Conservation (phyloP, 37 sponge, comb jelly and placozoan genomes). For the Axinella damicornis region DNA sequence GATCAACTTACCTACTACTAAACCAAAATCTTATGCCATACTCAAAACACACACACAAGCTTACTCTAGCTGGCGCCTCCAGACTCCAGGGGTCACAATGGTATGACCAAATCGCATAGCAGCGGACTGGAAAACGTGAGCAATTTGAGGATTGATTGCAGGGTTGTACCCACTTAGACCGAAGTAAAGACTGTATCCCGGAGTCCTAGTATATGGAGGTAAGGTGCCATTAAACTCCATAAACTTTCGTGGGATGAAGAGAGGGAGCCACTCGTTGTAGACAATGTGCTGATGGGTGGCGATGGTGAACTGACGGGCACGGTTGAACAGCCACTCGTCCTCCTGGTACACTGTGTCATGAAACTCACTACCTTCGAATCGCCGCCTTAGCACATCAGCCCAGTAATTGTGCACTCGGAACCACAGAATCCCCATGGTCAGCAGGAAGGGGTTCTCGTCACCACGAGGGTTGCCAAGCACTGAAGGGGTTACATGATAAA, state of each 20-base stretch:
- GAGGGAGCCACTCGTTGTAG: constrained; percentile 86
- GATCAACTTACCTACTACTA: too few relatives aligned
- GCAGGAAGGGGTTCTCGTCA: constrained; percentile 93
- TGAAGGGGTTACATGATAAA: too few relatives aligned
- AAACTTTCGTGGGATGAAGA: constrained; percentile 80
- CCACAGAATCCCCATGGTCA: constrained; percentile 91
- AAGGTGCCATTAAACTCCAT: background rate
- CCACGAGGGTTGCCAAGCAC: constrained; percentile 96
- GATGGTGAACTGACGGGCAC: constrained; percentile 92
- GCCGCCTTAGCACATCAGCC: constrained; percentile 51
- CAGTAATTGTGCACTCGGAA: constrained; percentile 92
- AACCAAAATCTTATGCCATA: too few relatives aligned
- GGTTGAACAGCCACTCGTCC: constrained; percentile 93
- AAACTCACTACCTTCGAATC: too few relatives aligned
- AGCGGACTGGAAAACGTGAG: constrained; percentile 94
- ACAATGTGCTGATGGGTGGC: constrained; percentile 94
- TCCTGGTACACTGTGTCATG: constrained; percentile 1
- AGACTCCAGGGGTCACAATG: constrained; percentile 91
- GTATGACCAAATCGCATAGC: constrained; percentile 98
- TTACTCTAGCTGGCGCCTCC: constrained; percentile 66
- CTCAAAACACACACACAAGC: background rate
- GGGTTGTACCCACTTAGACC: constrained; percentile 79
- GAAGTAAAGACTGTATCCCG: constrained; percentile 73
- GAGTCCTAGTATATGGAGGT: constrained; percentile 15
- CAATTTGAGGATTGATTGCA: constrained; percentile 84